These are phyloP conservation scores for Lepidocolaptes lacrymiger DNA, from an alignment of 2,797 vertebrate species.

Conservation along the genomic window DNA sequence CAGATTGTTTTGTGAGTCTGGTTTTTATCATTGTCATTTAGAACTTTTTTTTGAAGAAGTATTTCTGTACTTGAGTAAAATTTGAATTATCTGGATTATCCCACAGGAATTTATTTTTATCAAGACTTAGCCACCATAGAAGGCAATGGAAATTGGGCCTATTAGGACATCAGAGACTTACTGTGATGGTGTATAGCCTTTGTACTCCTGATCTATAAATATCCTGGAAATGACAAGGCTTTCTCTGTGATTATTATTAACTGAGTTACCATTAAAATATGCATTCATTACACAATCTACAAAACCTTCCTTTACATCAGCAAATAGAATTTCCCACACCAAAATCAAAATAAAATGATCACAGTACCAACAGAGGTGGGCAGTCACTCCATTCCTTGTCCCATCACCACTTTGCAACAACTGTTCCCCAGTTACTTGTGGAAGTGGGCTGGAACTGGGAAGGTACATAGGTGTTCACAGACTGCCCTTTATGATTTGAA, in stretches of 20 bases:
- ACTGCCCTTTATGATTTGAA: background rate
- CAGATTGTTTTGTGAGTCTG: background rate
- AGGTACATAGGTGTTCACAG: background rate
- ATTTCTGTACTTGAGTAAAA: background rate
- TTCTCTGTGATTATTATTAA: background rate
- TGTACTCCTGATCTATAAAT: background rate
- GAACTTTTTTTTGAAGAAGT: background rate
- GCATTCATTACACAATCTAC: background rate
- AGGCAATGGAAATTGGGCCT: background rate
- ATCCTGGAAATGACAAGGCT: background rate
- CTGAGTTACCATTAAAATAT: background rate
- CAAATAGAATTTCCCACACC: background rate
- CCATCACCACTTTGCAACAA: background rate
- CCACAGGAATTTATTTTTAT: background rate
- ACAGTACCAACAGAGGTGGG: background rate
- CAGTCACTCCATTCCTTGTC: background rate
- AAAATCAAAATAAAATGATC: background rate
- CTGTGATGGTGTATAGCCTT: background rate
- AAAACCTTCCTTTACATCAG: background rate
- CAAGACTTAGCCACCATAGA: background rate
- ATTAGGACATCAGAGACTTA: background rate
- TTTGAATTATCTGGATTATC: background rate
- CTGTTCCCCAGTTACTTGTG: background rate
- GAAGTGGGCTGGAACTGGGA: background rate
- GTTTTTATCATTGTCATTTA: background rate